Evolutionary conservation across 2,888 invertebrate species (phyloP), one percentile per base, ranked within the genome.

Genomic region (Drosophila paranaensis): DNA sequence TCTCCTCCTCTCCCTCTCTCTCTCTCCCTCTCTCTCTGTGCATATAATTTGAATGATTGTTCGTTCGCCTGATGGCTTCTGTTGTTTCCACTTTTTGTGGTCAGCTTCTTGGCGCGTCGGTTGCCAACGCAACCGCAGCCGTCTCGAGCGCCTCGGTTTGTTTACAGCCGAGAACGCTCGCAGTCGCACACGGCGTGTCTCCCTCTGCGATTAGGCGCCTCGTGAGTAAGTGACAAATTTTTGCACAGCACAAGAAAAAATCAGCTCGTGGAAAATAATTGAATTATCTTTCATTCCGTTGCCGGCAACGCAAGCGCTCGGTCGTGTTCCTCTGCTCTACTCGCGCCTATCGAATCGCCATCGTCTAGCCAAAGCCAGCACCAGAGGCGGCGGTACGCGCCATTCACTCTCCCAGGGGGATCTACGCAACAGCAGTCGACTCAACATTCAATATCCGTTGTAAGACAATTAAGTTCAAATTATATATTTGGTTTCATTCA

Each of bases 221-320:
- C 68, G 77, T 68, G 72, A 67, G 61, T 60, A 64, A 63, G 77
- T 77, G 70, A 77, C 77, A 70, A 78, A 74, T 76, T 61, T 77
- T 66, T 72, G 77, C 77, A 40, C 14, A 10, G 33, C 4, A 43
- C 9, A 20, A 43, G 30, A 43, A 43, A 43, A 30, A 37, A 72
- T 67, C 50, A 48, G 61, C 69, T 78, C 67, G 87, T 86, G 79
- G 70, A 82, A 89, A 89, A 87, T 89, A 88, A 90, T 87, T 89
- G 78, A 85, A 74, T 85, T 88, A 74, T 84, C 79, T 78, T 90
- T 88, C 89, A 89, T 89, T 90, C 80, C 77, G 79, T 77, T 74
- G 84, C 80, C 82, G 90, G 79, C 88, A 86, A 80, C 88, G 83
- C 74, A 77, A 77, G 82, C 82, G 87, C 56, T 77, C 75, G 77